Evolutionary conservation across 2,797 vertebrate species (phyloP).

Genomic region (Coreius guichenoti): DNA sequence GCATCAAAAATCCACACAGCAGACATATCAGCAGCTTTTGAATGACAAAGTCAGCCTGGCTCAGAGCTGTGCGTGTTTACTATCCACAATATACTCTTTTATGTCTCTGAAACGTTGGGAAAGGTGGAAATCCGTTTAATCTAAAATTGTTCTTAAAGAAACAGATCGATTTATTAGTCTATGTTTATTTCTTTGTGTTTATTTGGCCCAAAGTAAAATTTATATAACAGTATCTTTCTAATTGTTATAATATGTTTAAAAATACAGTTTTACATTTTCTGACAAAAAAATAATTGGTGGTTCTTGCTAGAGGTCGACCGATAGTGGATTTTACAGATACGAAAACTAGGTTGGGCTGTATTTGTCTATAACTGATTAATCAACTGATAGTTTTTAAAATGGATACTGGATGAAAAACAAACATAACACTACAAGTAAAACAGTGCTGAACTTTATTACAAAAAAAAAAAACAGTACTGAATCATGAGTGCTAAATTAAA

Average conservation of each 20-base stretch:
- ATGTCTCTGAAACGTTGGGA: neutral
- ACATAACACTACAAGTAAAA: too few species aligned
- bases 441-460: too few species aligned
- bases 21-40: constrained; percentile 19
- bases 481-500: too few species aligned
- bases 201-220: neutral
- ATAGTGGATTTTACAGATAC: too few species aligned
- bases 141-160: neutral
- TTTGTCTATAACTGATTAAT: too few species aligned
- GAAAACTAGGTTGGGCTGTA: too few species aligned
- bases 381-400: too few species aligned
- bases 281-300: neutral
- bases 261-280: neutral
- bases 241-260: neutral
- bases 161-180: neutral
- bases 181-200: neutral
- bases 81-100: neutral
- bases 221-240: neutral
- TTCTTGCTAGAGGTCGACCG: neutral
- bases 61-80: constrained; percentile 3
- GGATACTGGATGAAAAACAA: too few species aligned
- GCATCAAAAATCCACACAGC: constrained; percentile 40
- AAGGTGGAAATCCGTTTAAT: neutral
- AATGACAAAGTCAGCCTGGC: constrained; percentile 1
- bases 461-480: too few species aligned